These are phyloP conservation scores for Drosophila meridionalis DNA, from an alignment of 2,888 invertebrate genomes.

Conservation along the genomic window DNA sequence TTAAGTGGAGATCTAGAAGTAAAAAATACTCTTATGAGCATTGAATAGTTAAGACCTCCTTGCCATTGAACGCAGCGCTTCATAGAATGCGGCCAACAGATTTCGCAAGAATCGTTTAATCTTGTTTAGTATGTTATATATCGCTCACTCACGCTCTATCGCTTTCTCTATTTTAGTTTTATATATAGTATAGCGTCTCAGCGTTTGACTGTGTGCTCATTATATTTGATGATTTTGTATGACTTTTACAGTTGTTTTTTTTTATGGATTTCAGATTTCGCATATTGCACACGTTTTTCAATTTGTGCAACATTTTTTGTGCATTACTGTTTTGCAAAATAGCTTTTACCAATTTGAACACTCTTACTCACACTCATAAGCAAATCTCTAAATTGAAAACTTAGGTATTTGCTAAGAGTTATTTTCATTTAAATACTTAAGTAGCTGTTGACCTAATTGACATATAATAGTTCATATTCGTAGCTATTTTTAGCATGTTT, in stretches of 20 bases:
- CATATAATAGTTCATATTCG: background rate
- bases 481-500: background rate
- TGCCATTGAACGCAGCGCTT: slow-evolving; percentile 58
- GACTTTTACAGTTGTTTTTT: slow-evolving; percentile 10
- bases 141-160: slow-evolving; percentile 2
- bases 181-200: slow-evolving; percentile 8
- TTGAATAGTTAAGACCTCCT: slow-evolving; percentile 30
- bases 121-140: slow-evolving; percentile 20
- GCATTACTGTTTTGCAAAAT: slow-evolving; percentile 19
- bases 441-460: background rate
- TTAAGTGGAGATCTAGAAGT: slow-evolving; percentile 27
- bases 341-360: slow-evolving; percentile 11
- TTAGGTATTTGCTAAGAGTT: background rate
- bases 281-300: slow-evolving; percentile 42
- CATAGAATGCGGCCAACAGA: slow-evolving; percentile 55
- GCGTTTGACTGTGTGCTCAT: slow-evolving; percentile 32
- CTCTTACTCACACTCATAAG: slow-evolving; percentile 19
- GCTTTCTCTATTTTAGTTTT: slow-evolving; percentile 6
- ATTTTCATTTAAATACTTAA: background rate
- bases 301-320: slow-evolving; percentile 38
- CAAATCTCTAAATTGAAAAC: background rate
- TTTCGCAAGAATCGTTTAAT: slow-evolving; percentile 66
- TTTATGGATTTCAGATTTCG: slow-evolving; percentile 24
- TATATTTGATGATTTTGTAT: slow-evolving; percentile 46
- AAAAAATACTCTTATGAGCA: slow-evolving; percentile 15